Percentiles rank a stretch among this genome's conserved stretches.
Conservation (phyloP, 1,140 invertebrate genomes). For the Saxidomus purpurata region DNA sequence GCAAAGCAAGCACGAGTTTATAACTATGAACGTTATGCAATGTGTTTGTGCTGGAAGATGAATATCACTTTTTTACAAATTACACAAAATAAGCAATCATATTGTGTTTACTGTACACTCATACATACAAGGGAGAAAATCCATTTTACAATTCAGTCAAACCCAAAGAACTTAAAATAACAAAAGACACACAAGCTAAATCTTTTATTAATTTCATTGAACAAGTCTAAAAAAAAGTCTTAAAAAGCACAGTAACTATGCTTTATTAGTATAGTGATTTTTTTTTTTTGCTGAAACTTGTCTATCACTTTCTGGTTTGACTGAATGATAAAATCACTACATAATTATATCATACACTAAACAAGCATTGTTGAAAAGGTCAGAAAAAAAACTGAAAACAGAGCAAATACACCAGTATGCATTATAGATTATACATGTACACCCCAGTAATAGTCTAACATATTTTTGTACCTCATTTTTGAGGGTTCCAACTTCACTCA, state of each 20-base stretch:
- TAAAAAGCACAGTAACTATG: too few species aligned
- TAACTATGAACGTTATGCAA: not conserved
- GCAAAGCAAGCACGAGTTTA: not conserved
- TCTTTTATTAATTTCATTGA: too few species aligned
- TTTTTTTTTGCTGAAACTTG: not conserved
- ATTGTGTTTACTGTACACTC: not conserved
- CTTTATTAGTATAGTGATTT: too few species aligned
- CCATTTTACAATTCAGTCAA: not conserved
- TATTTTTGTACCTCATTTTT: conserved; percentile 83
- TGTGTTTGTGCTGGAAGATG: not conserved
- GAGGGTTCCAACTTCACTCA: conserved; percentile 84
- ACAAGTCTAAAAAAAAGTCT: too few species aligned
- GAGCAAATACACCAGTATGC: too few species aligned
- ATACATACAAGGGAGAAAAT: not conserved
- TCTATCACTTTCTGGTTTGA: not conserved
- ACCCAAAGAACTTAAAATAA: not conserved
- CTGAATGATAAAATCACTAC: not conserved
- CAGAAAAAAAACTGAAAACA: too few species aligned
- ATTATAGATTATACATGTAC: too few species aligned
- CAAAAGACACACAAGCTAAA: too few species aligned
- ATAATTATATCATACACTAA: not conserved
- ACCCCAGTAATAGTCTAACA: not conserved
- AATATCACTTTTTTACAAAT: not conserved
- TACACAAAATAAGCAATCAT: not conserved
- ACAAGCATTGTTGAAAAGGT: not conserved